Evolutionary conservation across 2,113 vertebrate genomes (phyloP).

Genomic region (Pachypanchax playfairii): DNA sequence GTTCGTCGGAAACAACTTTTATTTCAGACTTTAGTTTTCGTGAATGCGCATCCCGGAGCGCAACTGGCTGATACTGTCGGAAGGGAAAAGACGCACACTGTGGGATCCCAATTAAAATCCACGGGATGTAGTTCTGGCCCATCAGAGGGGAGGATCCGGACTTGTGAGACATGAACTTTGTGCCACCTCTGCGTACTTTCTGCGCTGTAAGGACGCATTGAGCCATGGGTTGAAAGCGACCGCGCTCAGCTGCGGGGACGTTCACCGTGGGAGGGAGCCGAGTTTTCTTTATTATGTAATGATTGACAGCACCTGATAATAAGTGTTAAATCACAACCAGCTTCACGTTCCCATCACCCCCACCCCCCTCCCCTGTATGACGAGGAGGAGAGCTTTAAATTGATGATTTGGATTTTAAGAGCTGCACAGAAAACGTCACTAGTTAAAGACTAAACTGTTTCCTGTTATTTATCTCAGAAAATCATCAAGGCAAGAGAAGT

Average conservation of each 20-base stretch:
- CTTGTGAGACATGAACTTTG: slow-evolving; percentile 56
- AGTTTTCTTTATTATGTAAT: slow-evolving; percentile 70
- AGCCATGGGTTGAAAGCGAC: slow-evolving; percentile 74
- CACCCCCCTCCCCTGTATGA: slow-evolving; percentile 8
- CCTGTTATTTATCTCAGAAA: neutral
- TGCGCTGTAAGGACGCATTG: slow-evolving; percentile 45
- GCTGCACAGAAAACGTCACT: slow-evolving; percentile 10
- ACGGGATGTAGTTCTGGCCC: slow-evolving; percentile 58
- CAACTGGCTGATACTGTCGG: slow-evolving; percentile 31
- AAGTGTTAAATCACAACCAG: slow-evolving; percentile 43
- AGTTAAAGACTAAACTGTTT: slow-evolving; percentile 4
- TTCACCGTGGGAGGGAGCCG: slow-evolving; percentile 69
- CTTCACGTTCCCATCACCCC: slow-evolving; percentile 8
- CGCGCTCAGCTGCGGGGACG: slow-evolving; percentile 62
- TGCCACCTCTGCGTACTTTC: slow-evolving; percentile 41
- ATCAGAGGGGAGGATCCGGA: slow-evolving; percentile 31
- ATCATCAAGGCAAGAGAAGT: no score
- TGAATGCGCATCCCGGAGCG: slow-evolving; percentile 45
- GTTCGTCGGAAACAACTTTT: slow-evolving; percentile 14
- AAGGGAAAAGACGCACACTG: slow-evolving; percentile 30
- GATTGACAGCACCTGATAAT: slow-evolving; percentile 66
- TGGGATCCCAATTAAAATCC: slow-evolving; percentile 14
- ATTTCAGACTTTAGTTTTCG: neutral
- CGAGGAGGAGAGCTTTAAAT: neutral
- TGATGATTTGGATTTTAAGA: neutral